Evolutionary conservation across 2,888 invertebrate species (phyloP).

Genomic region (Acleris sparsana): DNA sequence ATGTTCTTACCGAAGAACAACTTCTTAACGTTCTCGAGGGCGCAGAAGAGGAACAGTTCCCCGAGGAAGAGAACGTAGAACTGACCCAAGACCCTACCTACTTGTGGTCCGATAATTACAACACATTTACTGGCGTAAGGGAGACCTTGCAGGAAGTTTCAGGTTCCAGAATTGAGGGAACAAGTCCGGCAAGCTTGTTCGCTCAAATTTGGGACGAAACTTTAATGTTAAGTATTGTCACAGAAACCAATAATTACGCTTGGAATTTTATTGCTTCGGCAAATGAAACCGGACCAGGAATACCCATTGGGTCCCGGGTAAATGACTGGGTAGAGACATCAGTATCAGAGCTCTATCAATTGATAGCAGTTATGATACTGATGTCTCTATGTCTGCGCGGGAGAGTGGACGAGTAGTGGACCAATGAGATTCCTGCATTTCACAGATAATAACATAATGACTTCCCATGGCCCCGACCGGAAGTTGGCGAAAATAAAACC

Average conservation of each 20-base stretch:
- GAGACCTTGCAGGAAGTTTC: background rate
- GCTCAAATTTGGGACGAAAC: background rate
- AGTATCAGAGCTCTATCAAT: conserved; percentile 3
- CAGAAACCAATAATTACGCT: background rate
- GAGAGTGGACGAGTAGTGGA: background rate
- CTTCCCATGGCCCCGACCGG: no score
- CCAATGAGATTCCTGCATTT: conserved; percentile 1
- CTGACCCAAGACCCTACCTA: background rate
- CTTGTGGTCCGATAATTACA: background rate
- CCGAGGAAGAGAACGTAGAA: background rate
- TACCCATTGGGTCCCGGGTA: background rate
- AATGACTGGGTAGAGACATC: conserved; percentile 7
- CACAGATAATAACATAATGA: background rate
- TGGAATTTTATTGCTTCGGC: background rate
- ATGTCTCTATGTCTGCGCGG: conserved; percentile 9
- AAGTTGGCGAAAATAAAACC: background rate
- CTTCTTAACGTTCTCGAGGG: background rate
- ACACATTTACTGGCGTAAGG: background rate
- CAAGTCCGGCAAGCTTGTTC: background rate
- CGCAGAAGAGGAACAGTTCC: background rate
- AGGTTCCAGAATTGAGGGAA: background rate
- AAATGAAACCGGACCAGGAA: background rate
- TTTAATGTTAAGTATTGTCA: background rate
- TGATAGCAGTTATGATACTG: conserved; percentile 11
- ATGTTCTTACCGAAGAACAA: background rate